Conservation (phyloP, 2,797 vertebrate species). For the Galagoides demidoff region DNA sequence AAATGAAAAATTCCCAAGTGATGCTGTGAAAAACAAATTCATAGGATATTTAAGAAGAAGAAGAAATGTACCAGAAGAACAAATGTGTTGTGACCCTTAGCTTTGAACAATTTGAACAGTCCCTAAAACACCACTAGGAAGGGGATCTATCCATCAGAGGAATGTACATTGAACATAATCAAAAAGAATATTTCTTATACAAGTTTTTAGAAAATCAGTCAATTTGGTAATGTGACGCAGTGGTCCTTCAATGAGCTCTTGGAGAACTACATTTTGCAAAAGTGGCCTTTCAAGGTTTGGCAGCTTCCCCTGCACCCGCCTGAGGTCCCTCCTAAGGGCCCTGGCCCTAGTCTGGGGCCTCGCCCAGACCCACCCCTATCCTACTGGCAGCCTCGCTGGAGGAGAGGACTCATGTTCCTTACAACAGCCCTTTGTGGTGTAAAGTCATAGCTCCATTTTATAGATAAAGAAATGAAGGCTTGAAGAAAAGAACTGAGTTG, state of each 20-base stretch:
- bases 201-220: neutral
- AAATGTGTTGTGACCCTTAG: neutral
- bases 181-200: neutral
- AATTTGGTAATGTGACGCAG: neutral
- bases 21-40: neutral
- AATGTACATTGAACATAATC: neutral
- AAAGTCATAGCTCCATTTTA: neutral
- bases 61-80: neutral
- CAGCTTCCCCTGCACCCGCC: too few species aligned
- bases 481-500: neutral
- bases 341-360: neutral
- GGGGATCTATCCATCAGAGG: neutral
- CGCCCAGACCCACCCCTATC: neutral
- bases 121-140: neutral
- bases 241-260: neutral
- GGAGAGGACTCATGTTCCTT: neutral
- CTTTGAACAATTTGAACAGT: neutral
- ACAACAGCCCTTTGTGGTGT: neutral
- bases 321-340: too few species aligned
- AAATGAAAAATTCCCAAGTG: slow-evolving; percentile 4
- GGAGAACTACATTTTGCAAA: neutral
- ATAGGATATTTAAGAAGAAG: neutral
- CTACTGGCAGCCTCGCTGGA: neutral
- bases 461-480: neutral
- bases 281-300: neutral